Evolutionary conservation across 2,888 invertebrate species (phyloP).

Genomic region (Tuberolachnus salignus): DNA sequence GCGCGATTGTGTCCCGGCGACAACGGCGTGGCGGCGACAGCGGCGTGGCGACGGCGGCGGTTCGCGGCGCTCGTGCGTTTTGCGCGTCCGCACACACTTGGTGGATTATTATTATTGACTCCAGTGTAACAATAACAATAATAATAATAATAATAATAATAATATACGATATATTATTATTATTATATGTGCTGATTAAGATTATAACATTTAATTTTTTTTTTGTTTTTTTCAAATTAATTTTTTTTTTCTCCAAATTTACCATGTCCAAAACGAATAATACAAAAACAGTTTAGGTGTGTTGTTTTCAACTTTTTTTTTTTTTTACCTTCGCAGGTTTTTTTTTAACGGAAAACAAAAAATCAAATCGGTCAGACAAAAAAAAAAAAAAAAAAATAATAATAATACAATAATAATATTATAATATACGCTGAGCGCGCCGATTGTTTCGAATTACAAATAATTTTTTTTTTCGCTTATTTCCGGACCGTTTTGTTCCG

Average conservation of each 20-base stretch:
- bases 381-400: neutral
- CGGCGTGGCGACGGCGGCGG: too few species aligned
- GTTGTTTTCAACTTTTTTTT: constrained; percentile 39
- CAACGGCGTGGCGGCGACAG: too few species aligned
- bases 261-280: neutral
- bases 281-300: constrained; percentile 50
- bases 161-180: too few species aligned
- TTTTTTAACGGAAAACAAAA: constrained; percentile 4
- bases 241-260: neutral
- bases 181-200: constrained; percentile 37
- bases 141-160: too few species aligned
- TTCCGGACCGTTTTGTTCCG: constrained; percentile 51
- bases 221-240: too few species aligned
- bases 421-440: constrained; percentile 41
- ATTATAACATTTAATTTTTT: neutral
- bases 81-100: too few species aligned
- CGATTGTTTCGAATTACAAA: constrained; percentile 50
- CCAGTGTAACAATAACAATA: too few species aligned
- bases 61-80: neutral
- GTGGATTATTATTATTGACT: too few species aligned
- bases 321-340: constrained; percentile 45
- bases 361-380: constrained; percentile 11
- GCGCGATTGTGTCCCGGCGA: constrained; percentile 4
- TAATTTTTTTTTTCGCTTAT: constrained; percentile 41
- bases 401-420: neutral